A percentile compares a stretch with the other conserved stretches of the same genome.
These are phyloP conservation scores for Drosophila erecta DNA, from an alignment of 1,140 invertebrate species.

Conservation along the genomic window DNA sequence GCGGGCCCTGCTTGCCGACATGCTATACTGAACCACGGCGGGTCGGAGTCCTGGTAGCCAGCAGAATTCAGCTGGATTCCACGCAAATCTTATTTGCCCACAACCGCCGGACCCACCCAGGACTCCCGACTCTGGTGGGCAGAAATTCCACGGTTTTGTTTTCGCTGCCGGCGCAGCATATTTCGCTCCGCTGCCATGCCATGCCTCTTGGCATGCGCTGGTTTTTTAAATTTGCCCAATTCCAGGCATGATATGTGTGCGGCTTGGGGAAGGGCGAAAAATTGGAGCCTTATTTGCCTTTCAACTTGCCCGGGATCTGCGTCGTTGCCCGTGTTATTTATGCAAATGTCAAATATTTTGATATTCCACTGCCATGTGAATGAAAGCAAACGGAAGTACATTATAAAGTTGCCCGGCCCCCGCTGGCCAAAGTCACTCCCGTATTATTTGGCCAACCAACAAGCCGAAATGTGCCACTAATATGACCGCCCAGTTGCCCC, in stretches of 20 bases:
- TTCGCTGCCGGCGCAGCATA: constrained; percentile 53
- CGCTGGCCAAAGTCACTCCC: constrained; percentile 3
- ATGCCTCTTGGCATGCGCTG: constrained; percentile 13
- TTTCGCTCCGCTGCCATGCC: constrained; percentile 20
- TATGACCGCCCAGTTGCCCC: constrained; percentile 41
- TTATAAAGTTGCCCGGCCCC: constrained; percentile 63
- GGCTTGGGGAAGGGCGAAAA: constrained; percentile 13
- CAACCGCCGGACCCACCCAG: constrained; percentile 24
- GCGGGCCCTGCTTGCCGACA: constrained; percentile 45
- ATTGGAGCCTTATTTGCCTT: constrained; percentile 40
- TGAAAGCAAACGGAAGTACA: constrained; percentile 78
- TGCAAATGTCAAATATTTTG: constrained; percentile 82
- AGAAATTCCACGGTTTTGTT: constrained; percentile 53
- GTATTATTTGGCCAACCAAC: constrained; percentile 71
- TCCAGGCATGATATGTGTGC: constrained; percentile 59
- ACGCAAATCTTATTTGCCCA: constrained; percentile 70
- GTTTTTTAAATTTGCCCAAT: constrained; percentile 73
- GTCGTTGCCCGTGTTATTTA: constrained; percentile 65
- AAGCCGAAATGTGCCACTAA: constrained; percentile 71
- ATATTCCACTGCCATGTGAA: constrained; percentile 78
- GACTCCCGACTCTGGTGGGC: constrained; percentile 21
- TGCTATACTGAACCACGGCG: constrained; percentile 23
- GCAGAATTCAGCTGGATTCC: constrained; percentile 29
- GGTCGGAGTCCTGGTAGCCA: not conserved
- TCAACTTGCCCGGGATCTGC: constrained; percentile 43